phyloP scores from a whole-genome alignment of 2,797 vertebrate genomes.

The Antrozous pallidus region DNA sequence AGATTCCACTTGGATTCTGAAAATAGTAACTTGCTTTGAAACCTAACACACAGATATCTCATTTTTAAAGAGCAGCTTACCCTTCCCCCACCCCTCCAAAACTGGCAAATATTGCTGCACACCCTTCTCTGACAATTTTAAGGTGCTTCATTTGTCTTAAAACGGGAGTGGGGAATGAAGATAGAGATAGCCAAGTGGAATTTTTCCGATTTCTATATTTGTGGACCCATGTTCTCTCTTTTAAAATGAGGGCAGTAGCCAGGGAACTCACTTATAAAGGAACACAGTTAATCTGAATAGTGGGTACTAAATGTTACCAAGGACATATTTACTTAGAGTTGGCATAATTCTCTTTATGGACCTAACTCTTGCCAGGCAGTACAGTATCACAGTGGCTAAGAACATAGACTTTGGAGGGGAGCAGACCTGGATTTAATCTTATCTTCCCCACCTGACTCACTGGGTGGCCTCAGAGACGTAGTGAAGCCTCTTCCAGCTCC shows the following conservation, averaged over 20 bases:
- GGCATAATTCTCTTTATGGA: neutral
- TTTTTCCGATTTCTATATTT: neutral
- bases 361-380: neutral
- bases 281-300: neutral
- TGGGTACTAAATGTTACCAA: neutral
- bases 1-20: slow-evolving; percentile 37
- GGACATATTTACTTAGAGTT: neutral
- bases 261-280: neutral
- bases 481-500: neutral
- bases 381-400: neutral
- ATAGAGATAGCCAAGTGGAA: neutral
- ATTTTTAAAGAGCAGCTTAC: slow-evolving; percentile 36
- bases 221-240: neutral
- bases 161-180: neutral
- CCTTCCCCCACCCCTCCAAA: neutral
- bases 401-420: neutral
- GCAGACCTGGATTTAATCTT: neutral
- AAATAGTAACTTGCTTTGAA: slow-evolving; percentile 61
- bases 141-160: neutral
- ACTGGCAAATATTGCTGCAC: neutral
- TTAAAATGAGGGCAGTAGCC: neutral
- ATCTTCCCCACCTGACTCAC: neutral
- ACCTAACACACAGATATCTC: slow-evolving; percentile 10
- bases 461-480: neutral
- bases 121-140: neutral